phyloP scores from a whole-genome alignment of 2,797 vertebrate genomes.

The Rousettus madagascariensis region DNA sequence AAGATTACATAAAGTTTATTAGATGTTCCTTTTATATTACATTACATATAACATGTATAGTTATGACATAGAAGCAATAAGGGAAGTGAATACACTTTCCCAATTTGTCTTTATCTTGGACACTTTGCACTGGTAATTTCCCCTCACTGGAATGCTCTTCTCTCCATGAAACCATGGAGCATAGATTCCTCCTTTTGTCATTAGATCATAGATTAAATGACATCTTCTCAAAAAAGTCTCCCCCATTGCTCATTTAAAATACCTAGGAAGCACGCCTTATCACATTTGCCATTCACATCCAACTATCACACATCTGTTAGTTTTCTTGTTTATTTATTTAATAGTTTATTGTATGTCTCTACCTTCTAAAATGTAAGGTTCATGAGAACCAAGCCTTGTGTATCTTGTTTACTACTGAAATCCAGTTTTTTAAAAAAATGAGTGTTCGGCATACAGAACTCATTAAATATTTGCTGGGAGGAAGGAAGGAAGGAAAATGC shows the following conservation, averaged over 20 bases:
- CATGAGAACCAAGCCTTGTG: neutral
- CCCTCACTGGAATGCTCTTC: neutral
- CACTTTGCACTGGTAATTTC: neutral
- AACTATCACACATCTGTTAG: neutral
- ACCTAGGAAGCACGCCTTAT: neutral
- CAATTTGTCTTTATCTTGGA: neutral
- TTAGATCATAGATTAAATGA: neutral
- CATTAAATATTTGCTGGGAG: conserved; percentile 2
- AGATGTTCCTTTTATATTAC: neutral
- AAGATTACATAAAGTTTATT: neutral
- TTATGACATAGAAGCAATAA: neutral
- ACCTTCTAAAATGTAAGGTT: neutral
- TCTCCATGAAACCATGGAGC: neutral
- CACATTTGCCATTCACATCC: neutral
- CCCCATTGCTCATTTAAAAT: neutral
- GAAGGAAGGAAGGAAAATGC: neutral
- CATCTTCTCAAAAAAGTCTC: neutral
- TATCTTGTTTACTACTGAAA: neutral
- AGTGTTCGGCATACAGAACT: neutral
- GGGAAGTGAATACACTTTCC: neutral
- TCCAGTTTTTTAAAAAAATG: neutral
- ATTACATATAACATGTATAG: neutral
- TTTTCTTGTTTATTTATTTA: conserved; percentile 28
- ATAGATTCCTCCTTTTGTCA: neutral
- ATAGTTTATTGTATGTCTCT: neutral